These are phyloP conservation scores for Onthophagus taurus DNA, from an alignment of 1,140 invertebrate species.

Conservation along the genomic window DNA sequence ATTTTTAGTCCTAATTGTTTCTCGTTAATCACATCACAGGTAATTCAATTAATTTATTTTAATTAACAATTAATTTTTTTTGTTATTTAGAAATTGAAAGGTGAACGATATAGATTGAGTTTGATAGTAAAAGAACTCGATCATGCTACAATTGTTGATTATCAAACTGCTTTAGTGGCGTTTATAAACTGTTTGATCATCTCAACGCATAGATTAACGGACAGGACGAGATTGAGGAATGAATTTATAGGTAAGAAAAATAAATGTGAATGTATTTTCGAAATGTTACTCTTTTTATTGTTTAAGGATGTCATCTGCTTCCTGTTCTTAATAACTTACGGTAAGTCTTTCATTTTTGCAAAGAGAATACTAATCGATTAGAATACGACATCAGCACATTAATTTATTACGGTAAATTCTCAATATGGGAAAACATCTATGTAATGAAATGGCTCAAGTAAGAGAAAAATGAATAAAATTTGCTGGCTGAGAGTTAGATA, in stretches of 20 bases:
- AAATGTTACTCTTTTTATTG: slow-evolving; percentile 24
- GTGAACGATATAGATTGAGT: slow-evolving; percentile 76
- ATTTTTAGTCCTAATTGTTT: no score
- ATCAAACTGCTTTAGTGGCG: slow-evolving; percentile 81
- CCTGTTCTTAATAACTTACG: slow-evolving; percentile 72
- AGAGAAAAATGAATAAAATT: no score
- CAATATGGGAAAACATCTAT: no score
- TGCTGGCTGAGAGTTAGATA: no score
- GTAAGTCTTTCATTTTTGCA: slow-evolving; percentile 43
- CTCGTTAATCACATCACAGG: no score
- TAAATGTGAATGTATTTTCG: slow-evolving; percentile 1
- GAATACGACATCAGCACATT: no score
- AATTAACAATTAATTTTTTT: no score
- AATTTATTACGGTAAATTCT: no score
- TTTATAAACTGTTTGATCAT: slow-evolving; percentile 95
- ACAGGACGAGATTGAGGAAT: slow-evolving; percentile 79
- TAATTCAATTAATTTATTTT: no score
- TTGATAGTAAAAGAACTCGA: slow-evolving; percentile 81
- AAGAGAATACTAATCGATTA: no score
- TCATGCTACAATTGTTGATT: slow-evolving; percentile 67
- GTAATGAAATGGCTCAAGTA: no score
- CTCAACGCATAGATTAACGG: slow-evolving; percentile 75
- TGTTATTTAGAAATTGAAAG: slow-evolving; percentile 59
- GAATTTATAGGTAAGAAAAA: slow-evolving; percentile 80
- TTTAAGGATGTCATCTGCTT: slow-evolving; percentile 71